Evolutionary conservation across 2,113 vertebrate species (phyloP), one percentile per base, ranked within the genome.

Genomic region (Pseudolaguvia tuberculata): DNA sequence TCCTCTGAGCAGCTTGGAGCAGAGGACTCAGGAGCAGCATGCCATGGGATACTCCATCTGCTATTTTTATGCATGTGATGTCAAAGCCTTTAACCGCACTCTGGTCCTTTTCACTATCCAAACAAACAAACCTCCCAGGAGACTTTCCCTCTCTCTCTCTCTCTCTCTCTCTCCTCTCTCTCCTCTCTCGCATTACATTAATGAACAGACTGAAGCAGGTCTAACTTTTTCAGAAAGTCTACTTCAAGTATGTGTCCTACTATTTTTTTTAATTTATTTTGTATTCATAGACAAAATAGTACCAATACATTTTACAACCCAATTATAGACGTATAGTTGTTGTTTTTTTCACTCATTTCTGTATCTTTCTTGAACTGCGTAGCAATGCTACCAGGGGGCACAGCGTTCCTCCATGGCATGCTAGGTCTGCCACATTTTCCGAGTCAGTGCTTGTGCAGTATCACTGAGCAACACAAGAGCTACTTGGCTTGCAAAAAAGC

Each of bases 11-110:
- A 81, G 35, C 53, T 53, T 35, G 78, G 61, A 69, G 35, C 69
- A 75, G 52, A 59, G 62, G 72, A 61, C 77, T 70, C 48, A 65
- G 76, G 80, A 77, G 78, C 80, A 75, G 81, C 66, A 78, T 81
- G 85, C 81, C 85, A 87, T 76, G 85, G 85, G 88, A 88, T 84
- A 88, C 86, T 88, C 88, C 88, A 87, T 88, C 88, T 88, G 87
- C 85, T 81, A 78, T 78, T 80, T 81, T 76, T 80, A 84, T 50
- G 86, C 83, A 81, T 84, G 83, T 90, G 88, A 91, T 90, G 88
- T 88, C 87, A 90, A 87, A 86, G 80, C 35, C 70, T 79, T 51
- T 67, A 67, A 80, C 72, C 31, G 65, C 76, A 76, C 58, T 82
- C 29, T 80, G 71, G 80, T 83, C 57, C 58, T 73, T 65, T 79